These are phyloP conservation scores for Myotis davidii DNA, from an alignment of 2,113 vertebrate genomes.

Conservation along the genomic window DNA sequence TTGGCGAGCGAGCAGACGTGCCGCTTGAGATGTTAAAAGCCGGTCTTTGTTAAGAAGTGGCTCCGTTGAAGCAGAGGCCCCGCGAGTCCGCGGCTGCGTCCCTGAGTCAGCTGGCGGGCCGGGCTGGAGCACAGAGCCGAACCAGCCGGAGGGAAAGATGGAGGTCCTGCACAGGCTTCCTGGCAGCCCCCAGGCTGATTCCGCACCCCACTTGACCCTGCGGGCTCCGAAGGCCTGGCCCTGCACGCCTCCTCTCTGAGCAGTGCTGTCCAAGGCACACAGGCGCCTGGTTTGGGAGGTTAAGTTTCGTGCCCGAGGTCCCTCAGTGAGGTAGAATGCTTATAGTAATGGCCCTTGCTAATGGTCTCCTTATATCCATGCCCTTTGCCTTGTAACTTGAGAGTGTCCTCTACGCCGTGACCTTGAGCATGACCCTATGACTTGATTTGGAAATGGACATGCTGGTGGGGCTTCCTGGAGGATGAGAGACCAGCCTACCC, in stretches of 20 bases:
- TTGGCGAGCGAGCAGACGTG: not conserved
- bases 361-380: no score
- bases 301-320: not conserved
- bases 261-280: not conserved
- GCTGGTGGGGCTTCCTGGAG: not conserved
- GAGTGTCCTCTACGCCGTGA: not conserved
- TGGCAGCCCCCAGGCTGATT: not conserved
- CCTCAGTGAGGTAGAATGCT: not conserved
- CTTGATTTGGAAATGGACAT: not conserved
- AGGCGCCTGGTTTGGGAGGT: not conserved
- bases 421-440: not conserved
- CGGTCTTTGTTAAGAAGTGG: conserved; percentile 40
- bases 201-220: not conserved
- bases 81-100: not conserved
- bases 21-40: conserved; percentile 44
- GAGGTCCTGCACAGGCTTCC: not conserved
- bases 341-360: no score
- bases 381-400: not conserved
- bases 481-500: not conserved
- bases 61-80: conserved; percentile 31
- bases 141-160: not conserved
- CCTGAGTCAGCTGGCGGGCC: not conserved
- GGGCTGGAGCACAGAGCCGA: not conserved
- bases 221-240: not conserved
- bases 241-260: not conserved